Percentiles rank a stretch among this genome's conserved stretches.
Evolutionary conservation across 2,797 vertebrate genomes (phyloP).

Genomic region (Catostomus latipinnis): DNA sequence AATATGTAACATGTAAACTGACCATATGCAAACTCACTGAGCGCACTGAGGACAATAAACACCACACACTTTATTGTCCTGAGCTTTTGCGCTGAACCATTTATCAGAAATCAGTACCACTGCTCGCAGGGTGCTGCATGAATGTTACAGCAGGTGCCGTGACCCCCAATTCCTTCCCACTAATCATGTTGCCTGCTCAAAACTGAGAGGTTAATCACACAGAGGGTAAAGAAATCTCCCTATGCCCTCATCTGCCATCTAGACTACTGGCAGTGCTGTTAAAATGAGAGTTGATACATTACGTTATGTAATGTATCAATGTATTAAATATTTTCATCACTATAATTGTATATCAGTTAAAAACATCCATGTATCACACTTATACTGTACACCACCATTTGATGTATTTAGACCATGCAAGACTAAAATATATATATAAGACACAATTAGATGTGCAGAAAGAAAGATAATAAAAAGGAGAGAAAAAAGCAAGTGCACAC

Average conservation of each 20-base stretch:
- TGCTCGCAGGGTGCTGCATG: background rate
- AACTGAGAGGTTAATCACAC: constrained; percentile 33
- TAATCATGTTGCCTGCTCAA: background rate
- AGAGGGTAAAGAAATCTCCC: constrained; percentile 1
- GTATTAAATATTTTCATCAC: background rate
- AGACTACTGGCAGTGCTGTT: background rate
- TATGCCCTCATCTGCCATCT: constrained; percentile 8
- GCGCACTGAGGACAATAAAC: background rate
- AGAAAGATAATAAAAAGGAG: background rate
- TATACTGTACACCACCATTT: background rate
- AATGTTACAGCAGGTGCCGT: background rate
- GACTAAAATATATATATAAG: background rate
- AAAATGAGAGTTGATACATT: constrained; percentile 9
- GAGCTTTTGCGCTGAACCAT: background rate
- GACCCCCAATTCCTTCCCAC: constrained; percentile 22
- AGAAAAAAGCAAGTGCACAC: too few relatives aligned
- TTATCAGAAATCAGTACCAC: background rate
- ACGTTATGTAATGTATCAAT: background rate
- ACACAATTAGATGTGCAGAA: background rate
- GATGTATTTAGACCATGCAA: background rate
- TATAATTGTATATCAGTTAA: background rate
- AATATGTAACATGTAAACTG: background rate
- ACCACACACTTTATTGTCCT: background rate
- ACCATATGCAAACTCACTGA: background rate
- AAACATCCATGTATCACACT: background rate